Evolutionary conservation across 2,888 invertebrate genomes (phyloP).

Genomic region (Dorcus hopei): DNA sequence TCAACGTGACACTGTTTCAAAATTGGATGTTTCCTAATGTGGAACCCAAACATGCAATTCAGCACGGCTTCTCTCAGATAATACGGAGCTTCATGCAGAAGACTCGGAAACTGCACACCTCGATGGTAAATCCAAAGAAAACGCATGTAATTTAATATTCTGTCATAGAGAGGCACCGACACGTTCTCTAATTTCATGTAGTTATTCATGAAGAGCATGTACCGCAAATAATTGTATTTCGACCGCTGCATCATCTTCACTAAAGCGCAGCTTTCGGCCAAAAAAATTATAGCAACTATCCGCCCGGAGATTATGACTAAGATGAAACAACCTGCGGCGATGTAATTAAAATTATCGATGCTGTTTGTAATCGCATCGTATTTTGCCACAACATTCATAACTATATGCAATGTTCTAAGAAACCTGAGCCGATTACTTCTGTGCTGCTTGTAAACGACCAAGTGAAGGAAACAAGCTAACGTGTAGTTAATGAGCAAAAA

Average conservation of each 20-base stretch:
- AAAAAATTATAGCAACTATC: slow-evolving; percentile 6
- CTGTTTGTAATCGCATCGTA: not conserved
- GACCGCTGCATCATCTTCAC: slow-evolving; percentile 5
- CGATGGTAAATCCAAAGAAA: slow-evolving; percentile 10
- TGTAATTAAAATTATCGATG: not conserved
- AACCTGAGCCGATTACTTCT: no score
- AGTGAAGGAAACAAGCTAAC: slow-evolving; percentile 6
- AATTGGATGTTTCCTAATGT: slow-evolving; percentile 26
- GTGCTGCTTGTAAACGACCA: not conserved
- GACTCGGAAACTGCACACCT: slow-evolving; percentile 9
- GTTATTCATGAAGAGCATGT: slow-evolving; percentile 8
- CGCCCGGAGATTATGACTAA: not conserved
- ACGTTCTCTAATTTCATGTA: slow-evolving; percentile 14
- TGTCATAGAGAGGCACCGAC: slow-evolving; percentile 6
- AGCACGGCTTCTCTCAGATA: slow-evolving; percentile 31
- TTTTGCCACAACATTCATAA: slow-evolving; percentile 5
- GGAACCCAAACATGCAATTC: slow-evolving; percentile 32
- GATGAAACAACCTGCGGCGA: not conserved
- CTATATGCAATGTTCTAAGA: not conserved
- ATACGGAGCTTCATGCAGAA: slow-evolving; percentile 28
- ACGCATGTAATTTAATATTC: slow-evolving; percentile 6
- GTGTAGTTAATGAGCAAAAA: slow-evolving; percentile 5
- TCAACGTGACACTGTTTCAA: slow-evolving; percentile 31
- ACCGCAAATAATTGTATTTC: slow-evolving; percentile 2
- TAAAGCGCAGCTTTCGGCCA: slow-evolving; percentile 13